These are phyloP conservation scores for Cynocephalus volans DNA, from an alignment of 2,113 vertebrate species.

Conservation along the genomic window DNA sequence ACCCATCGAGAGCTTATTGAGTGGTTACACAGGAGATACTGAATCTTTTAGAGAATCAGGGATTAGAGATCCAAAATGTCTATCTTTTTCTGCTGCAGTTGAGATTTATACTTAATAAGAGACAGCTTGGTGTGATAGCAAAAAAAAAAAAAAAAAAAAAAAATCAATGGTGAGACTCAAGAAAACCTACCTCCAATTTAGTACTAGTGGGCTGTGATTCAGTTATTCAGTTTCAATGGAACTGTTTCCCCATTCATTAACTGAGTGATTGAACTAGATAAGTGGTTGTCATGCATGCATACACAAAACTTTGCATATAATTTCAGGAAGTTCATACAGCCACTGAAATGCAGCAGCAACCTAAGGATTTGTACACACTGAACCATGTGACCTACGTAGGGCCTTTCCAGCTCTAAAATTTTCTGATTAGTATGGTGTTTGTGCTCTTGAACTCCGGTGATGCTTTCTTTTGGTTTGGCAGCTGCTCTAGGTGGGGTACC, in stretches of 20 bases:
- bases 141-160: not conserved
- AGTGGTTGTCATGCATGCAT: not conserved
- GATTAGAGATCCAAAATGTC: not conserved
- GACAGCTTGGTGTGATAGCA: not conserved
- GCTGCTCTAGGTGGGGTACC: not conserved
- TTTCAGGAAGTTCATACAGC: not conserved
- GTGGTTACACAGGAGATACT: not conserved
- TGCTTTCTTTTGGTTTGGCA: conserved; percentile 43
- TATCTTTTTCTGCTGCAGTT: conserved; percentile 46
- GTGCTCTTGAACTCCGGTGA: not conserved
- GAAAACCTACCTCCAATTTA: not conserved
- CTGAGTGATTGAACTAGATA: not conserved
- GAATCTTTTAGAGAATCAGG: conserved; percentile 23
- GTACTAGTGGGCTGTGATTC: not conserved
- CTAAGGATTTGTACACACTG: not conserved
- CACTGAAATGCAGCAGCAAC: not conserved
- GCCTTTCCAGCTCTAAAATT: not conserved
- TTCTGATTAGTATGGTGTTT: not conserved
- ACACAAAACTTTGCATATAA: not conserved
- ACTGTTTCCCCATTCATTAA: not conserved
- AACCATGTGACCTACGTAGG: not conserved
- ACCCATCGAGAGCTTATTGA: conserved; percentile 18
- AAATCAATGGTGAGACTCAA: not conserved
- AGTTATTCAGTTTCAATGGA: not conserved
- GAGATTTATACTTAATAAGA: conserved; percentile 47